Evolutionary conservation across 2,888 invertebrate species (phyloP).

Genomic region (Rotaria macrura): DNA sequence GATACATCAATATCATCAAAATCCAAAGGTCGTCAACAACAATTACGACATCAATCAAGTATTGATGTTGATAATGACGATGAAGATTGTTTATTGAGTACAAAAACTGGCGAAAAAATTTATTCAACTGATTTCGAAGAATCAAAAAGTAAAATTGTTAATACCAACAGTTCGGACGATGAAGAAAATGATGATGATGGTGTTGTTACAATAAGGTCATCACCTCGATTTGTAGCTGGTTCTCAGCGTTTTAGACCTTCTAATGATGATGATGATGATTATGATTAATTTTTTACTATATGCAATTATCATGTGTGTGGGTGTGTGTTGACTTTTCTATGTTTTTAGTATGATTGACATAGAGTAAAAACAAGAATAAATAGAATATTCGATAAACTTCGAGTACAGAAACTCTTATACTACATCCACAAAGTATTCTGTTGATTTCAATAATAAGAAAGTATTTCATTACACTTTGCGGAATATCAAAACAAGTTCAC

Average conservation of each 20-base stretch:
- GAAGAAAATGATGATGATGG: neutral
- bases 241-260: neutral
- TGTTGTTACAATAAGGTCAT: neutral
- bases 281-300: neutral
- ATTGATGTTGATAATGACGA: neutral
- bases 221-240: neutral
- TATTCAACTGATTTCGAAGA: constrained; percentile 1
- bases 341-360: neutral
- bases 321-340: neutral
- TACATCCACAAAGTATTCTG: no score
- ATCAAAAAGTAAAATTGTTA: neutral
- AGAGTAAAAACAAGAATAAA: neutral
- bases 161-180: neutral
- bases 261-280: neutral
- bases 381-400: no score
- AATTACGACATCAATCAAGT: neutral
- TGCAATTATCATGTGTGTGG: neutral
- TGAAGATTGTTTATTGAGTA: neutral
- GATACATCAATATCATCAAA: neutral
- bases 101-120: neutral
- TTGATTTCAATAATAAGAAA: no score
- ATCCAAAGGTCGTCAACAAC: neutral
- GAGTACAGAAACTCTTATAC: no score
- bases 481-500: no score
- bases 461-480: no score